These are phyloP conservation scores for Pterocles burchelli DNA, from an alignment of 2,113 vertebrate species.

Conservation along the genomic window DNA sequence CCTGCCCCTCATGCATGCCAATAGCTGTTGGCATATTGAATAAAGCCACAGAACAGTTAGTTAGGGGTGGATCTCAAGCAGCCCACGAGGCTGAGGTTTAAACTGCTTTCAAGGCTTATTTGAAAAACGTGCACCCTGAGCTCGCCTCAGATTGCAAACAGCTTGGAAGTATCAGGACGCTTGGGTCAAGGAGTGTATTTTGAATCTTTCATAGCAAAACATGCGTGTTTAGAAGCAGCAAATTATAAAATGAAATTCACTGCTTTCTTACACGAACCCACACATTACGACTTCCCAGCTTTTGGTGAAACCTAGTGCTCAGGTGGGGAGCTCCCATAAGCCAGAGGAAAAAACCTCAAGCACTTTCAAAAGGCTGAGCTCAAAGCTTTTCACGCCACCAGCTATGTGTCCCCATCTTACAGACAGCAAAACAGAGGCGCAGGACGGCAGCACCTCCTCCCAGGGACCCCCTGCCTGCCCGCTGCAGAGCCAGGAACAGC, in stretches of 20 bases:
- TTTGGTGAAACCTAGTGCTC: background rate
- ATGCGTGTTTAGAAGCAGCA: background rate
- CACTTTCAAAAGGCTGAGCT: background rate
- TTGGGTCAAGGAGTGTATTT: background rate
- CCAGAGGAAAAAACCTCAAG: background rate
- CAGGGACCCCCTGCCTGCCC: background rate
- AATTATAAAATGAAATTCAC: background rate
- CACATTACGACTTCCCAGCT: background rate
- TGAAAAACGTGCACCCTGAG: background rate
- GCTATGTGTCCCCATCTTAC: background rate
- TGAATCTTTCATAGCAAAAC: background rate
- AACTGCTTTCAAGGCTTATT: background rate
- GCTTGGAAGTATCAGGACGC: background rate
- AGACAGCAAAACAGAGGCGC: background rate
- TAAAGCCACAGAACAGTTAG: background rate
- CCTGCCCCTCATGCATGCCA: background rate
- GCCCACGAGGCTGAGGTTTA: background rate
- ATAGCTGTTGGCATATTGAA: background rate
- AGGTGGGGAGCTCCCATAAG: rapidly evolving
- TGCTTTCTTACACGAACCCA: rapidly evolving
- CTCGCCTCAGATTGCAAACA: background rate
- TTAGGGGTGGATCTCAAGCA: background rate
- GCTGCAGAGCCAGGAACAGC: background rate
- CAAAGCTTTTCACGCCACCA: background rate
- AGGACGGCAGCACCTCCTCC: rapidly evolving